A percentile compares a stretch with the other conserved stretches of the same genome.
These are phyloP conservation scores for Hoplodrina ambigua DNA, from an alignment of 2,888 invertebrate genomes.

Conservation along the genomic window DNA sequence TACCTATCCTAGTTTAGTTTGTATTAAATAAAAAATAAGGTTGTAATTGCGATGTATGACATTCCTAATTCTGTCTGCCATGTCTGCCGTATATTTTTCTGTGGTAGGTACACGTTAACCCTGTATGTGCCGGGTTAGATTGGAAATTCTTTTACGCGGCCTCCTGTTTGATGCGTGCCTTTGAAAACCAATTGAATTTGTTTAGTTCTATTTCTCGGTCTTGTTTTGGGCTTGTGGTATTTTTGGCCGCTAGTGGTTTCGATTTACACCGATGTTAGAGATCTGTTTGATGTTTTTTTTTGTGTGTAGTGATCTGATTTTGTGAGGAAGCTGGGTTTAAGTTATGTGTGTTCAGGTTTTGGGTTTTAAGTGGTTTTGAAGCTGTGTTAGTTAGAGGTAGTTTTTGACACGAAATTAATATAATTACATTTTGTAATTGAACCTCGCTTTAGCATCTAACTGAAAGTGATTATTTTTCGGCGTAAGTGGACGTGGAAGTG, in stretches of 20 bases:
- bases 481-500: too few species aligned
- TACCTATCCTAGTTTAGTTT: too few species aligned
- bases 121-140: constrained; percentile 66
- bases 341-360: neutral
- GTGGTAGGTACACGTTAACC: constrained; percentile 45
- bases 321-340: neutral
- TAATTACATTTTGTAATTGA: too few species aligned
- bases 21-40: too few species aligned
- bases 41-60: neutral
- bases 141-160: constrained; percentile 77
- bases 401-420: too few species aligned
- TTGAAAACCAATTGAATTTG: constrained; percentile 77
- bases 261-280: constrained; percentile 30
- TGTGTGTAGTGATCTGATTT: constrained; percentile 7
- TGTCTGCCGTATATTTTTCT: constrained; percentile 43
- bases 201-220: constrained; percentile 61
- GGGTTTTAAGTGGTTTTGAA: neutral
- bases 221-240: constrained; percentile 55
- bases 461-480: too few species aligned
- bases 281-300: constrained; percentile 15
- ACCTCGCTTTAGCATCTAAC: too few species aligned
- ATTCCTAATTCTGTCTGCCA: constrained; percentile 36
- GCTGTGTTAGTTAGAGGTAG: too few species aligned
- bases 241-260: constrained; percentile 48
- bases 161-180: constrained; percentile 74